Percentiles rank a stretch among this genome's conserved stretches.
Conservation (phyloP, 2,113 vertebrate species). For the Delphinus delphis region DNA sequence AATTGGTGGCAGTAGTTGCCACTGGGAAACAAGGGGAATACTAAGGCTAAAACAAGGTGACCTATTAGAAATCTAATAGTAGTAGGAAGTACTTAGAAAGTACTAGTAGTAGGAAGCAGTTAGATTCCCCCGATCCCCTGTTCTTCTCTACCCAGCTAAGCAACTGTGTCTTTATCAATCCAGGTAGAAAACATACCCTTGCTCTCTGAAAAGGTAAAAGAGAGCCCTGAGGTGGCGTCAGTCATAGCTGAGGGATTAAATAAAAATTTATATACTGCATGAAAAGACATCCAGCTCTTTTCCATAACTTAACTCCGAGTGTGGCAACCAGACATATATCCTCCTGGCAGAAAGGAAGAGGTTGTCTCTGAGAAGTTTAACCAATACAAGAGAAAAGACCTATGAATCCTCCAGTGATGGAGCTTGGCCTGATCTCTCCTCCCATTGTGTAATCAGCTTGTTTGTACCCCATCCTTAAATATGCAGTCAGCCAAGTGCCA, state of each 20-base stretch:
- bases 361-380: neutral
- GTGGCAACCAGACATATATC: neutral
- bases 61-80: neutral
- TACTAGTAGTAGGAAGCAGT: neutral
- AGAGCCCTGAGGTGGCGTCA: neutral
- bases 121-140: neutral
- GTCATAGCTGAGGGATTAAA: neutral
- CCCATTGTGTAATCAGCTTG: neutral
- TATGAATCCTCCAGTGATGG: neutral
- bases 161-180: neutral
- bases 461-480: neutral
- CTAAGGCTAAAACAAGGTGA: neutral
- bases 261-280: neutral
- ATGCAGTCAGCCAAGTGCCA: neutral
- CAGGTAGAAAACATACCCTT: neutral
- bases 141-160: neutral
- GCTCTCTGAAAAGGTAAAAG: neutral
- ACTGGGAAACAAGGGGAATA: too few relatives aligned
- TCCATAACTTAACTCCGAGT: neutral
- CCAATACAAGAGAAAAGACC: neutral
- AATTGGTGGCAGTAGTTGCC: neutral
- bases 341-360: neutral
- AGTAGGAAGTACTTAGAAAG: too few relatives aligned
- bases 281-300: neutral
- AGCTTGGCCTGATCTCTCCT: neutral